These are phyloP conservation scores for Epistrophe eligans DNA, from an alignment of 2,888 invertebrate species.

Conservation along the genomic window DNA sequence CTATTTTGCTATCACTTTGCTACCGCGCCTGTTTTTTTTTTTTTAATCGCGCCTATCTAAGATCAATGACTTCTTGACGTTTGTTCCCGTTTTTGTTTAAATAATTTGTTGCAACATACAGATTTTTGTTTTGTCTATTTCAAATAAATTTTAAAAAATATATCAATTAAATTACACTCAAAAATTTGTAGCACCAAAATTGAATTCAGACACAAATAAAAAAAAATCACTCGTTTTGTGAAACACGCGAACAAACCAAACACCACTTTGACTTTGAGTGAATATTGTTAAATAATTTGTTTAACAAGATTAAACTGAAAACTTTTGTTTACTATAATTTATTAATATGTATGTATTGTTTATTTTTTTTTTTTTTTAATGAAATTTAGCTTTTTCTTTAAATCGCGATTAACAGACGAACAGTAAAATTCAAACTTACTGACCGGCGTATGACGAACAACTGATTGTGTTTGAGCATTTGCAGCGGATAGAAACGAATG, in stretches of 20 bases:
- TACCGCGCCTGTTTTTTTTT: constrained; percentile 28
- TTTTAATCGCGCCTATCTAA: constrained; percentile 46
- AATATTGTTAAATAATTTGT: not conserved
- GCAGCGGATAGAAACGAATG: constrained; percentile 63
- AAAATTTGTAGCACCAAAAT: constrained; percentile 21
- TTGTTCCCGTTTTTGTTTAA: constrained; percentile 54
- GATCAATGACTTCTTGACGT: constrained; percentile 65
- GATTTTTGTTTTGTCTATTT: constrained; percentile 20
- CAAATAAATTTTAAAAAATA: not conserved
- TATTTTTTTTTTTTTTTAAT: not conserved
- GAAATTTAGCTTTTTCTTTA: not conserved
- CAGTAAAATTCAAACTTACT: constrained; percentile 18
- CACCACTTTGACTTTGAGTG: constrained; percentile 20
- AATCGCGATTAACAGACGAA: constrained; percentile 12
- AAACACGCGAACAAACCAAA: constrained; percentile 14
- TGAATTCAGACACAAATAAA: not conserved
- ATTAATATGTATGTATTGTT: not conserved
- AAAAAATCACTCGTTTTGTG: constrained; percentile 1
- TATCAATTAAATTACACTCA: constrained; percentile 17
- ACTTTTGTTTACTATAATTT: constrained; percentile 3
- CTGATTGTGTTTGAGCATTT: constrained; percentile 65
- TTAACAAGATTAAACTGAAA: not conserved
- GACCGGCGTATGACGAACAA: constrained; percentile 72
- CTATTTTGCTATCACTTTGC: constrained; percentile 50
- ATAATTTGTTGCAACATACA: constrained; percentile 41